A percentile compares a stretch with the other conserved stretches of the same genome.
These are phyloP conservation scores for Melanophora roralis DNA, from an alignment of 2,888 invertebrate genomes.

Conservation along the genomic window DNA sequence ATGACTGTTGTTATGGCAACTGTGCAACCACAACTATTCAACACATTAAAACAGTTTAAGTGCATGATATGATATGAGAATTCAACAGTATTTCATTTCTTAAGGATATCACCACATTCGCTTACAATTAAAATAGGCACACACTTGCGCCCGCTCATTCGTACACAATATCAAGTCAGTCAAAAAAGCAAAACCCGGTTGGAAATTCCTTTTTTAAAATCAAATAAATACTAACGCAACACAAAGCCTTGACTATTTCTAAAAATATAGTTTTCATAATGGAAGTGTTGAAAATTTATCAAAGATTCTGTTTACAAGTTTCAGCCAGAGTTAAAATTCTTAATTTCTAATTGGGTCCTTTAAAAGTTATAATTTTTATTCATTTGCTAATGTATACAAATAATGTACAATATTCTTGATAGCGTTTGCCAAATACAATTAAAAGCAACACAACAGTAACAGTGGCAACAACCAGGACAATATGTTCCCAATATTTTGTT, in stretches of 20 bases:
- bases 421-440: slow-evolving; percentile 34
- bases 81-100: slow-evolving; percentile 37
- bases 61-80: neutral
- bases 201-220: neutral
- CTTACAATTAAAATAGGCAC: neutral
- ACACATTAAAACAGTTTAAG: slow-evolving; percentile 2
- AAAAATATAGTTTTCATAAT: too few species aligned
- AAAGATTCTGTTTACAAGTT: too few species aligned
- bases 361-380: neutral
- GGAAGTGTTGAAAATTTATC: too few species aligned
- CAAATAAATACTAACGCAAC: too few species aligned
- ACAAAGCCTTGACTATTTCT: too few species aligned
- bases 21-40: slow-evolving; percentile 29
- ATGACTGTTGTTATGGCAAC: slow-evolving; percentile 4
- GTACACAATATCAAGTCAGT: neutral
- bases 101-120: neutral
- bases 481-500: slow-evolving; percentile 16
- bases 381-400: slow-evolving; percentile 11
- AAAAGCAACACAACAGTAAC: neutral
- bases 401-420: slow-evolving; percentile 35
- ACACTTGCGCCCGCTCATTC: too few species aligned
- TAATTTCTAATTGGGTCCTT: too few species aligned
- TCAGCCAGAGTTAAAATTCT: too few species aligned
- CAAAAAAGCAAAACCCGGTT: neutral
- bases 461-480: neutral